Conservation (phyloP, 2,888 invertebrate species). For the Xanthia icteritia region DNA sequence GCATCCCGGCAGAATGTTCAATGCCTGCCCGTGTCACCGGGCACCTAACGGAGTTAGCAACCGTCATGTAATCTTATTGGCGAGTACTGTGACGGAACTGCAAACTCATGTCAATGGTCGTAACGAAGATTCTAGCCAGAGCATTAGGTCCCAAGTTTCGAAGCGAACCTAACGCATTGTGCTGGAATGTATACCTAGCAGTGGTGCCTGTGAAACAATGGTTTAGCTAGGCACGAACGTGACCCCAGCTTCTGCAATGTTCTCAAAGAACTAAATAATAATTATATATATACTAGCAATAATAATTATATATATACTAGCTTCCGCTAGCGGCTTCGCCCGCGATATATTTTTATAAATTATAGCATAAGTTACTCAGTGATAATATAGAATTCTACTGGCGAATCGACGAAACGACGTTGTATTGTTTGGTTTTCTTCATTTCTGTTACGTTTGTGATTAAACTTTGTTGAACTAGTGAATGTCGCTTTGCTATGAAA, state of each 20-base stretch:
- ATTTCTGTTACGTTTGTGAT: conserved; percentile 8
- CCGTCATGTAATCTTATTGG: conserved; percentile 21
- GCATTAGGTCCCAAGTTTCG: background rate
- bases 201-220: background rate
- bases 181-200: background rate
- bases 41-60: conserved; percentile 1
- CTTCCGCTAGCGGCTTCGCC: too few species aligned
- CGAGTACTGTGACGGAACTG: conserved; percentile 10
- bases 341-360: too few species aligned
- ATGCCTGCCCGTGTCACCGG: background rate
- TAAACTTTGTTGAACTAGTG: conserved; percentile 11
- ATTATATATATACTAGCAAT: background rate
- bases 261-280: background rate
- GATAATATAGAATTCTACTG: too few species aligned
- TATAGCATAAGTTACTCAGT: too few species aligned
- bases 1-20: conserved; percentile 9
- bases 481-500: background rate
- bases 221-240: background rate
- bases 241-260: background rate
- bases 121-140: background rate
- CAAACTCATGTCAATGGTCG: conserved; percentile 2
- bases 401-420: background rate
- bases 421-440: conserved; percentile 7
- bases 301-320: background rate
- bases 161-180: background rate